Base-by-base conservation (phyloP, 2,113 vertebrate species). In the Corvus moneduloides region DNA sequence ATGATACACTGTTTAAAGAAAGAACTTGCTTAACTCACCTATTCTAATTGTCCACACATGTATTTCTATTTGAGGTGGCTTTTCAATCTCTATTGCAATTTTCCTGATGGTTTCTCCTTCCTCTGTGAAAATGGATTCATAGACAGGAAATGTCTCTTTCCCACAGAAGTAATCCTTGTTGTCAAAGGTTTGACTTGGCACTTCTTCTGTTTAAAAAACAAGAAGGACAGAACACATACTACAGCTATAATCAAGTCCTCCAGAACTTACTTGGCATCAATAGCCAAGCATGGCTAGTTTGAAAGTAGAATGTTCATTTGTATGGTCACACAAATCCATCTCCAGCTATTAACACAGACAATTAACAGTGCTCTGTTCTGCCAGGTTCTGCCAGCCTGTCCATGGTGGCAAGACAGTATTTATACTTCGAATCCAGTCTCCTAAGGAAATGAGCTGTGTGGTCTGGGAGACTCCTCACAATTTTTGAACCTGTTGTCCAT, bases 41-140 rank as follows among this genome's bases (percentile, higher is more conserved):
- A 98, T 98, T 93, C 93, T 95, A 75, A 98, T 98, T 69, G 98
- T 98, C 98, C 98, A 98, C 84, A 98, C 95, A 1, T 98, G 98
- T 88, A 98, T 97, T 93, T 98, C 98, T 73, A 98, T 95, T 61
- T 98, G 96, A 89, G 98, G 94, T 56, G 98, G 97, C 58, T 96
- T 98, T 84, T 98, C 98, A 17, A 64, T 98, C 94, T 98, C 98
- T 89, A 98, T 92, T 49, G 98, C 98, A 73, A 98, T 98, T 98
- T 98, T 98, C 88, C 98, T 98, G 87, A 98, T 95, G 66, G 96
- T 98, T 95, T 98, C 97, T 73, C 96, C 98, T 81, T 98, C 97
- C 54, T 97, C 97, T 83, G 97, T 80, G 73, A 97, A 96, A 90
- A 98, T 4, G 54, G 98, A 98, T 87, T 98, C 98, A 84, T 98